These are phyloP conservation scores for Magallana angulata DNA, from an alignment of 1,140 invertebrate genomes.

Conservation along the genomic window DNA sequence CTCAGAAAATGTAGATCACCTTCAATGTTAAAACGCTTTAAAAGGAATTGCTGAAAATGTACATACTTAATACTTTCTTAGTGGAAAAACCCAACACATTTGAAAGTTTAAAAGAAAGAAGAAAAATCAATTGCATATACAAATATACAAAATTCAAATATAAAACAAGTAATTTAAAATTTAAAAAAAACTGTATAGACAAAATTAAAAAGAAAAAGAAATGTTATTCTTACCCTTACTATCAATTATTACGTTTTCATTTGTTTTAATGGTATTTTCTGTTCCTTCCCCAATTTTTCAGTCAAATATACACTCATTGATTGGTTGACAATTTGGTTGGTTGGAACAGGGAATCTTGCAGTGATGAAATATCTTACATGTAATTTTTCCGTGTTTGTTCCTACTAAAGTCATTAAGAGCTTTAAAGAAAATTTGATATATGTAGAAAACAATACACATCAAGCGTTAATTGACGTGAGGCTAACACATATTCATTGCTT, in stretches of 20 bases:
- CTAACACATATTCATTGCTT: too few species aligned
- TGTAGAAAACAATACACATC: not conserved
- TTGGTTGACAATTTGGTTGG: not conserved
- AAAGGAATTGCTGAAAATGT: too few species aligned
- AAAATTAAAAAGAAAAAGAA: not conserved
- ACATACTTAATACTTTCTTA: too few species aligned
- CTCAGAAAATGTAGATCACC: too few species aligned
- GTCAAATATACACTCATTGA: not conserved
- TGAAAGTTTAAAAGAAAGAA: too few species aligned
- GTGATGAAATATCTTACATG: not conserved
- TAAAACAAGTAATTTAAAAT: too few species aligned
- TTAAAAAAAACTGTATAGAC: too few species aligned
- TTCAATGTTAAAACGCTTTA: too few species aligned
- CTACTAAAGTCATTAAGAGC: not conserved
- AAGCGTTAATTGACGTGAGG: too few species aligned
- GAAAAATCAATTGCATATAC: too few species aligned
- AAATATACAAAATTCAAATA: too few species aligned
- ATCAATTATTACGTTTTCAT: not conserved
- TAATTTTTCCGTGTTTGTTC: not conserved
- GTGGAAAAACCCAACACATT: too few species aligned
- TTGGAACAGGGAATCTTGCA: not conserved
- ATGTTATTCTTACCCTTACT: not conserved
- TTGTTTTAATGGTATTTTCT: not conserved
- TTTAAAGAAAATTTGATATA: not conserved
- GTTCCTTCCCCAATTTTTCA: not conserved